Percentiles rank a stretch among this genome's conserved stretches.
These are phyloP conservation scores for Trochalopteron elliotii DNA, from an alignment of 2,113 vertebrate genomes.

Conservation along the genomic window DNA sequence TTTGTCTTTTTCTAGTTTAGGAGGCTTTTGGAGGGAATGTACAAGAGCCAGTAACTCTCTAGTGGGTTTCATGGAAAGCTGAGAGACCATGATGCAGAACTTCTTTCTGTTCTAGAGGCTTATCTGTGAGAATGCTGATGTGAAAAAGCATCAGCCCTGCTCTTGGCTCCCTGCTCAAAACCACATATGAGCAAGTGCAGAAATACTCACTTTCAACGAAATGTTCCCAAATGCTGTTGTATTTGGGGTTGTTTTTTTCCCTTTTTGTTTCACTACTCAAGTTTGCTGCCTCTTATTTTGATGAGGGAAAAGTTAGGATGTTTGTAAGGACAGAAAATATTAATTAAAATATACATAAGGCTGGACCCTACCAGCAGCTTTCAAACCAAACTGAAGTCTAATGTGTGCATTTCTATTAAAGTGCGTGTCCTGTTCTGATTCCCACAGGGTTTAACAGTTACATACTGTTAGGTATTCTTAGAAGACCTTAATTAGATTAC, in stretches of 20 bases:
- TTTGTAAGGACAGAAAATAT: not conserved
- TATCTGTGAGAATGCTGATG: not conserved
- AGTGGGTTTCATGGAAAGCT: not conserved
- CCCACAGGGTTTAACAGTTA: not conserved
- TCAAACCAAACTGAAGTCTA: not conserved
- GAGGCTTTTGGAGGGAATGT: not conserved
- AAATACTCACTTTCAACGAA: not conserved
- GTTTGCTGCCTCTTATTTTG: not conserved
- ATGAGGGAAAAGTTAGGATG: not conserved
- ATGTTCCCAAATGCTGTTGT: not conserved
- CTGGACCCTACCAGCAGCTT: not conserved
- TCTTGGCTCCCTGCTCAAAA: not conserved
- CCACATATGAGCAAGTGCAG: not conserved
- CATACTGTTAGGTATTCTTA: not conserved
- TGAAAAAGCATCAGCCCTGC: not conserved
- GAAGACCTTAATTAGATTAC: not conserved
- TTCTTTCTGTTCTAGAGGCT: not conserved
- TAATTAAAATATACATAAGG: not conserved
- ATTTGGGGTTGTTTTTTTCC: fast-evolving
- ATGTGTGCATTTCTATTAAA: not conserved
- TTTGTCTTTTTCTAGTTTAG: not conserved
- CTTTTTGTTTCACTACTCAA: not conserved
- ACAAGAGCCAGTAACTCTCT: not conserved
- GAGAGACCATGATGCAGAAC: not conserved
- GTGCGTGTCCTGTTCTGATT: not conserved